Evolutionary conservation across 2,113 vertebrate genomes (phyloP).

Genomic region (human): DNA sequence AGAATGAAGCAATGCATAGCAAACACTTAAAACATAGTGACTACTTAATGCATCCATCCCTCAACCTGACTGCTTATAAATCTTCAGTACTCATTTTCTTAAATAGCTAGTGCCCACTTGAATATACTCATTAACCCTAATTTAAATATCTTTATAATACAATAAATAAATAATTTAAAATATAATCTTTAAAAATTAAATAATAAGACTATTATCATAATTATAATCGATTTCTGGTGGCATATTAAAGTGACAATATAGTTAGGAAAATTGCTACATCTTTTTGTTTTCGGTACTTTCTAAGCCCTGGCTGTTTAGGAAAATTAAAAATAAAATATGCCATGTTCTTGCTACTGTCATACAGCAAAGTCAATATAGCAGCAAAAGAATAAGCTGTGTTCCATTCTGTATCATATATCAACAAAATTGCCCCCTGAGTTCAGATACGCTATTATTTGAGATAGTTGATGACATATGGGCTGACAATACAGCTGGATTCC

Average conservation of each 20-base stretch:
- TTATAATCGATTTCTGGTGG: not conserved
- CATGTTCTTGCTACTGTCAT: not conserved
- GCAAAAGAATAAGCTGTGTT: slow-evolving; percentile 32
- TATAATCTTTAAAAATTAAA: not conserved
- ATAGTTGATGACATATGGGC: slow-evolving; percentile 19
- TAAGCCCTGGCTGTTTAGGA: not conserved
- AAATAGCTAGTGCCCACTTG: not conserved
- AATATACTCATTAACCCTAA: not conserved
- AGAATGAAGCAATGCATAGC: not conserved
- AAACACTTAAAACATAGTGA: not conserved
- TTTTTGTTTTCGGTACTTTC: not conserved
- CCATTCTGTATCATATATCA: slow-evolving; percentile 64
- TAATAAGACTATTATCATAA: not conserved
- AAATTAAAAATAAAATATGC: slow-evolving; percentile 33
- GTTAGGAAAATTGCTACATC: not conserved
- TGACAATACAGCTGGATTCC: not conserved
- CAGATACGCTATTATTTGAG: slow-evolving; percentile 42
- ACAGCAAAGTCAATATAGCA: slow-evolving; percentile 59
- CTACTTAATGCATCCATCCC: not conserved
- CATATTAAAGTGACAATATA: not conserved
- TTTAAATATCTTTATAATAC: not conserved
- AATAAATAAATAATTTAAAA: not conserved
- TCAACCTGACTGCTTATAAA: not conserved
- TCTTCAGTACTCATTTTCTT: not conserved
- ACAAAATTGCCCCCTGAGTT: slow-evolving; percentile 52